These are phyloP conservation scores for Eristalis tenax DNA, from an alignment of 2,888 invertebrate species.

Conservation along the genomic window DNA sequence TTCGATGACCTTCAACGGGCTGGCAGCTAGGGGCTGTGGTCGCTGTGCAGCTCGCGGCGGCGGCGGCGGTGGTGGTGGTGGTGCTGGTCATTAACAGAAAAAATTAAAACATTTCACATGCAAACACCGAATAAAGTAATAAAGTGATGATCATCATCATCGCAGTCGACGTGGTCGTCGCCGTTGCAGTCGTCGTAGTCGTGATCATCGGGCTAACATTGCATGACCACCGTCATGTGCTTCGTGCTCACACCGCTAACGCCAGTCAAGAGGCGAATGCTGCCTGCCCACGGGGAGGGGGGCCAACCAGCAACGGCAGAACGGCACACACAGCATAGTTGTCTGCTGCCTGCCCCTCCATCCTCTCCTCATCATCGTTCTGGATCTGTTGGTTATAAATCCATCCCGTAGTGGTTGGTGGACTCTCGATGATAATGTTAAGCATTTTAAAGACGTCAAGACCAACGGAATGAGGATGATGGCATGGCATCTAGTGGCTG, in stretches of 20 bases:
- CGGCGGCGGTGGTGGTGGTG: not conserved
- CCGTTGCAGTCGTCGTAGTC: not conserved
- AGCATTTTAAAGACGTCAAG: constrained; percentile 64
- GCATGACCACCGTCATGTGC: constrained; percentile 61
- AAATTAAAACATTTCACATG: constrained; percentile 70
- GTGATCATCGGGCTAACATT: constrained; percentile 47
- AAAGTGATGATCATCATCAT: constrained; percentile 57
- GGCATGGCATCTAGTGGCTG: constrained; percentile 9
- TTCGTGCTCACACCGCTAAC: constrained; percentile 47
- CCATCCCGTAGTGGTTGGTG: constrained; percentile 35
- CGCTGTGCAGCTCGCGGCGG: not conserved
- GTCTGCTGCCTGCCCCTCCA: constrained; percentile 9
- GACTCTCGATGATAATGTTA: constrained; percentile 65
- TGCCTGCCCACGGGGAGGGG: not conserved
- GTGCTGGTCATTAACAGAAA: constrained; percentile 63
- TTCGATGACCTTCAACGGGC: constrained; percentile 60
- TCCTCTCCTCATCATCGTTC: not conserved
- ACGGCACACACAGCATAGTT: constrained; percentile 20
- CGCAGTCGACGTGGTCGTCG: constrained; percentile 1
- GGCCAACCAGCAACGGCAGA: not conserved
- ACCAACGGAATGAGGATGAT: constrained; percentile 44
- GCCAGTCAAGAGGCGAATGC: constrained; percentile 34
- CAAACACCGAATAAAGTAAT: constrained; percentile 67
- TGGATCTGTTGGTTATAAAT: constrained; percentile 42
- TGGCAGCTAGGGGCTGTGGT: not conserved